Conservation (phyloP, 2,113 vertebrate genomes). For the Ranitomeya variabilis region DNA sequence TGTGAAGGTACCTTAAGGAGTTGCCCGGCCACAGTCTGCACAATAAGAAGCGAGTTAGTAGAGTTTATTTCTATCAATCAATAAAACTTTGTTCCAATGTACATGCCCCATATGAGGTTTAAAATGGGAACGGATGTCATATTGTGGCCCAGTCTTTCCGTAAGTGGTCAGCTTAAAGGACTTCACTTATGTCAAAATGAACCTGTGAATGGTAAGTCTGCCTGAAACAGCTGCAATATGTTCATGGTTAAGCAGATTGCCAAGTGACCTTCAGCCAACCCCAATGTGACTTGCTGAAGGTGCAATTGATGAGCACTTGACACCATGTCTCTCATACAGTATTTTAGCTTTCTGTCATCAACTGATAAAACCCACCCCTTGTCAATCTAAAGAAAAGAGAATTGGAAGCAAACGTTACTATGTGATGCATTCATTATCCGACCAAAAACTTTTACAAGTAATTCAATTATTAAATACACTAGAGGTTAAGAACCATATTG, state of each 20-base stretch:
- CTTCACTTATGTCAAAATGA: neutral
- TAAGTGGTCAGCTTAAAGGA: neutral
- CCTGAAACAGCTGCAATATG: neutral
- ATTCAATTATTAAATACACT: no score
- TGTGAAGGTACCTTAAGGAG: no score
- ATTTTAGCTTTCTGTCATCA: conserved; percentile 1
- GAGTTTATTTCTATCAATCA: no score
- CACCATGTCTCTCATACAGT: neutral
- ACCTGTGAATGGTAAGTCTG: neutral
- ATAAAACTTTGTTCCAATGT: no score
- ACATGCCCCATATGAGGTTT: no score
- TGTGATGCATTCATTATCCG: neutral
- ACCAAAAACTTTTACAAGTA: no score
- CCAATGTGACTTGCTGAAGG: conserved; percentile 10
- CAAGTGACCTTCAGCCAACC: conserved; percentile 18
- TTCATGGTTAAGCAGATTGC: neutral
- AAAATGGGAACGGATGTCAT: no score
- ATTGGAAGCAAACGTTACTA: neutral
- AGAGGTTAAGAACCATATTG: neutral
- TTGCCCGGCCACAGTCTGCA: no score
- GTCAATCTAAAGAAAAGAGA: neutral
- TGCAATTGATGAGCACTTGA: conserved; percentile 14
- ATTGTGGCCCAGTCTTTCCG: no score
- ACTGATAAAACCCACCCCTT: neutral
- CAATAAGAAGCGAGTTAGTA: no score